Evolutionary conservation across 92 coral and sea anemone genomes (phyloP), one percentile per base, ranked within the genome.

Genomic region (Epizoanthus scotinus): DNA sequence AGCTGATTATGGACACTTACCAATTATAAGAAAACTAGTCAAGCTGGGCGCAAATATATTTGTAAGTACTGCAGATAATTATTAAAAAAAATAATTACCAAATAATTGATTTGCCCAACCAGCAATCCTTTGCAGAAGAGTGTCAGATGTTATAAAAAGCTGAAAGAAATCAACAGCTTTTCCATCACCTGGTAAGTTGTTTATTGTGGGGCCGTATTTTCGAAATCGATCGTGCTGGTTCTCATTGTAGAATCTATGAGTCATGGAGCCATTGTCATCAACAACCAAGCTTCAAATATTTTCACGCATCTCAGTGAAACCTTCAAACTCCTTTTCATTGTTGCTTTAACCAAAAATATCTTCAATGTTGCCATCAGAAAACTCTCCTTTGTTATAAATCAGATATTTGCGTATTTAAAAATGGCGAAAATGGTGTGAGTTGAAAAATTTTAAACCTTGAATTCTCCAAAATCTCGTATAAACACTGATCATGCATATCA

Each of bases 361-460:
- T 19, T 83, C 81, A 31, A 83, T 19, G 26, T 82, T 68, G 22
- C 57, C 69, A 5, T 84, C 87, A 17, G 87, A 74, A 83, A 38
- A 54, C 38, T 82, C 81, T 56, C 4, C 36, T 31, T 31, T 4
- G 2, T 31, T 4, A 31, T n/a, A 4, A 31, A 31, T 31, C 36
- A 31, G 36, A 31, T 4, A 31, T 31, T 31, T 31, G 1, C 2
- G 36, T 4, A 31, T 31, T 31, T 31, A 31, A 31, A 31, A 31
- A 31, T 31, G 36, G 36, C 36, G 36, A 31, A 1, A 1, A 4
- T 4, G 36, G 1, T 31, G 2, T 4, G 36, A 1, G 36, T 31
- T 31, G 4, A 1, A 31, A 31, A 31, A 1, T 7, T 18, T 79
- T 70, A 9, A 85, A 68, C 15, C 59, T 4, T 1, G 36, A 31